These are phyloP conservation scores for Varanus salvator DNA, from an alignment of 2,113 vertebrate species.

Conservation along the genomic window DNA sequence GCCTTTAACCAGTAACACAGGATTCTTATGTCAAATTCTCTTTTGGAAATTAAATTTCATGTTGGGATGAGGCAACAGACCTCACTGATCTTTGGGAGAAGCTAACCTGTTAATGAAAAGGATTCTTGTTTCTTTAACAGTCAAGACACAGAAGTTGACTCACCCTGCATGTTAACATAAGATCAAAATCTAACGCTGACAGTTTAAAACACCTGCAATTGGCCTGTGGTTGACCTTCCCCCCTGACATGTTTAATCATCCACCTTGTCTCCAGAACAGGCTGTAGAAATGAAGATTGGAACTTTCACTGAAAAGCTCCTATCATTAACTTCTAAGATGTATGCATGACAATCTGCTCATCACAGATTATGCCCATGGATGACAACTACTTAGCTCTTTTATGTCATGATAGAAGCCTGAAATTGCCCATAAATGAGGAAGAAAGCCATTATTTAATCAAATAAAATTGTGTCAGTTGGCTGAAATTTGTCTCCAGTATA, in stretches of 20 bases:
- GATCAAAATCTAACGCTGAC: slow-evolving; percentile 40
- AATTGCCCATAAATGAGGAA: slow-evolving; percentile 88
- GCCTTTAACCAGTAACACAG: background rate
- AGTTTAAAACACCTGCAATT: slow-evolving; percentile 59
- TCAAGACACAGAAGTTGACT: slow-evolving; percentile 22
- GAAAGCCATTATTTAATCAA: slow-evolving; percentile 91
- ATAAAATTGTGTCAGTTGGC: slow-evolving; percentile 87
- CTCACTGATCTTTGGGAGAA: background rate
- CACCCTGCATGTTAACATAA: slow-evolving; percentile 16
- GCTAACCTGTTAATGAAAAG: slow-evolving; percentile 11
- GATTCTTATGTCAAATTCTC: background rate
- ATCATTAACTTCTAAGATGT: slow-evolving; percentile 45
- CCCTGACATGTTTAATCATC: slow-evolving; percentile 57
- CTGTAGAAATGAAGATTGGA: slow-evolving; percentile 52
- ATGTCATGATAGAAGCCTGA: slow-evolving; percentile 73
- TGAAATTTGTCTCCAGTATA: slow-evolving; percentile 87
- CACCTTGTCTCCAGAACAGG: slow-evolving; percentile 51
- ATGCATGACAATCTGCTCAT: slow-evolving; percentile 63
- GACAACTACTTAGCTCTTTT: slow-evolving; percentile 72
- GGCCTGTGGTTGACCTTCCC: slow-evolving; percentile 57
- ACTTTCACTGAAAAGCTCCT: slow-evolving; percentile 53
- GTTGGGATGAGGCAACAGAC: background rate
- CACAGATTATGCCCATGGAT: slow-evolving; percentile 62
- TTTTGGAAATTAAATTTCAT: background rate
- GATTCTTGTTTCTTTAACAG: slow-evolving; percentile 32